phyloP scores from a whole-genome alignment of 2,113 vertebrate genomes.

The Lophotis ruficrista region DNA sequence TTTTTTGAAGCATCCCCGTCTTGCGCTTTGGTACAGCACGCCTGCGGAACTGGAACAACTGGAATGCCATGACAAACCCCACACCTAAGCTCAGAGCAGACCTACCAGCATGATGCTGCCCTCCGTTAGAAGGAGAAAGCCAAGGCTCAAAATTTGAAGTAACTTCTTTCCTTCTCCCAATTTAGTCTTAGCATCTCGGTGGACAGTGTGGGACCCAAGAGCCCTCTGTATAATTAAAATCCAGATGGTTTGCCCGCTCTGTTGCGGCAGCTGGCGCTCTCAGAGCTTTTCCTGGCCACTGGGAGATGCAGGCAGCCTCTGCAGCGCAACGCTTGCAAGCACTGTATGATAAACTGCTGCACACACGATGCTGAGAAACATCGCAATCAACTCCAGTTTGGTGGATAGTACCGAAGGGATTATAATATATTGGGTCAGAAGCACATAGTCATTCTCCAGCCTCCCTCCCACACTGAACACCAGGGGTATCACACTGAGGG shows the following conservation, averaged over 20 bases:
- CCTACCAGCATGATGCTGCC: not conserved
- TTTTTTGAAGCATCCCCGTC: not conserved
- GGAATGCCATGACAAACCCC: not conserved
- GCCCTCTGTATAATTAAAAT: not conserved
- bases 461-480: not conserved
- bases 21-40: not conserved
- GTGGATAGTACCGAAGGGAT: not conserved
- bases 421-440: not conserved
- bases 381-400: not conserved
- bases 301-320: not conserved
- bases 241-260: rapidly evolving
- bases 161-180: not conserved
- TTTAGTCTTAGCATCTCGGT: not conserved
- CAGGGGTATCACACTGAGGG: not conserved
- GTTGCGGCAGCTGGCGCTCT: not conserved
- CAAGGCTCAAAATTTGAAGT: not conserved
- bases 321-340: not conserved
- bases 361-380: not conserved
- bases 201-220: not conserved
- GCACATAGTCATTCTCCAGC: not conserved
- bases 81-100: not conserved
- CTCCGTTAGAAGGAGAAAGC: not conserved
- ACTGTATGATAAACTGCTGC: not conserved
- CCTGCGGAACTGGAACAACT: not conserved
- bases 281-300: not conserved